phyloP scores from a whole-genome alignment of 2,888 invertebrate species.

The Chymomyza amoena region DNA sequence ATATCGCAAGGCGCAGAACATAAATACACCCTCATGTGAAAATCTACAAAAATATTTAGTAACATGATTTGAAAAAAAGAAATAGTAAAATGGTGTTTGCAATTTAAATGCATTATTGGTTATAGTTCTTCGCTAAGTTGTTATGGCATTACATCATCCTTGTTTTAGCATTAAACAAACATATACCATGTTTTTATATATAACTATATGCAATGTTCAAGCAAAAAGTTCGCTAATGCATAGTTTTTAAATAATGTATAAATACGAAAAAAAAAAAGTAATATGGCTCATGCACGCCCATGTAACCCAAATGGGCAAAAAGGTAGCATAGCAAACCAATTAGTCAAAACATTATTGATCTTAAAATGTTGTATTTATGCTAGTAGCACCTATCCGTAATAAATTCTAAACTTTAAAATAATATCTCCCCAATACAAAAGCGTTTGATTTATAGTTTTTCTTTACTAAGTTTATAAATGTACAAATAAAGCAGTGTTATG shows the following conservation, averaged over 20 bases:
- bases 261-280: neutral
- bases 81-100: neutral
- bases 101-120: conserved; percentile 21
- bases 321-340: too few relatives aligned
- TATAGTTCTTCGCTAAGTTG: conserved; percentile 17
- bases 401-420: neutral
- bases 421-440: neutral
- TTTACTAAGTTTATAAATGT: conserved; percentile 70
- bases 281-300: neutral
- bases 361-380: neutral
- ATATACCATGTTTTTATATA: neutral
- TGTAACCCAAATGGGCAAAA: too few relatives aligned
- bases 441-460: conserved; percentile 20
- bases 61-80: conserved; percentile 71
- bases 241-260: neutral
- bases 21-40: conserved; percentile 91
- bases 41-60: conserved; percentile 78
- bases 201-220: neutral
- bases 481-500: conserved; percentile 65
- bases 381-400: neutral
- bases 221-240: neutral
- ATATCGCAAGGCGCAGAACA: conserved; percentile 90
- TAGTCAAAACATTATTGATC: neutral
- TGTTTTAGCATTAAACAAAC: neutral
- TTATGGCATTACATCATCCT: neutral